These are phyloP conservation scores for Brotogeris chrysoptera DNA, from an alignment of 2,797 vertebrate genomes.

Conservation along the genomic window DNA sequence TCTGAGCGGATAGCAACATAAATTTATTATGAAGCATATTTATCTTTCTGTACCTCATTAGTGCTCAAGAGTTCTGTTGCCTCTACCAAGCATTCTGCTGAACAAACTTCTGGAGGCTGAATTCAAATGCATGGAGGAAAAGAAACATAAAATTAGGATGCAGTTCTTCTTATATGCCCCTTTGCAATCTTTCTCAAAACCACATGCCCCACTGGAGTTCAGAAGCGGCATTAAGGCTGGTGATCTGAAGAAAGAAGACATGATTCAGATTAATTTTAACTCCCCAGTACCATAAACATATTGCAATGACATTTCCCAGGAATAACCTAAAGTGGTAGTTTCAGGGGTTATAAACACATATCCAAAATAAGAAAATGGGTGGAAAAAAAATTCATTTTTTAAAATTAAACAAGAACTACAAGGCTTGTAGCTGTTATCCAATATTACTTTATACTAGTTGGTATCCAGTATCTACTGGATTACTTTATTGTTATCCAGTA, in stretches of 20 bases:
- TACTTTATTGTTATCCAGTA: neutral
- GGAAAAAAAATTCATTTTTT: neutral
- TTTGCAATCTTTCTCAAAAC: neutral
- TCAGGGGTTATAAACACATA: neutral
- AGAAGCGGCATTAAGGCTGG: neutral
- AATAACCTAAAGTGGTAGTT: neutral
- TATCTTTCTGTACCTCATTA: constrained; percentile 41
- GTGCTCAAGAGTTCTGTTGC: constrained; percentile 20
- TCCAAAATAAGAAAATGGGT: neutral
- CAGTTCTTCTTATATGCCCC: neutral
- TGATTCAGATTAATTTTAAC: neutral
- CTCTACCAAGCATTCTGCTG: constrained; percentile 12
- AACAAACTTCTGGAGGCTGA: constrained; percentile 9
- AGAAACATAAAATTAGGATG: neutral
- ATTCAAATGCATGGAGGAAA: neutral
- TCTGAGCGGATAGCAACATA: constrained; percentile 54
- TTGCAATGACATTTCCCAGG: neutral
- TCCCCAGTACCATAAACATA: neutral
- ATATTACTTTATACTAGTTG: neutral
- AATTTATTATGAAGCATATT: constrained; percentile 69
- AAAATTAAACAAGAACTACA: neutral
- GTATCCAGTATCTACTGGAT: neutral
- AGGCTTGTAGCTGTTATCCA: neutral
- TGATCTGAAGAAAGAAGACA: neutral
- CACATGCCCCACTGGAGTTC: neutral